Conservation (phyloP, 1,140 invertebrate species). For the Stenopsyche tienmushanensis region DNA sequence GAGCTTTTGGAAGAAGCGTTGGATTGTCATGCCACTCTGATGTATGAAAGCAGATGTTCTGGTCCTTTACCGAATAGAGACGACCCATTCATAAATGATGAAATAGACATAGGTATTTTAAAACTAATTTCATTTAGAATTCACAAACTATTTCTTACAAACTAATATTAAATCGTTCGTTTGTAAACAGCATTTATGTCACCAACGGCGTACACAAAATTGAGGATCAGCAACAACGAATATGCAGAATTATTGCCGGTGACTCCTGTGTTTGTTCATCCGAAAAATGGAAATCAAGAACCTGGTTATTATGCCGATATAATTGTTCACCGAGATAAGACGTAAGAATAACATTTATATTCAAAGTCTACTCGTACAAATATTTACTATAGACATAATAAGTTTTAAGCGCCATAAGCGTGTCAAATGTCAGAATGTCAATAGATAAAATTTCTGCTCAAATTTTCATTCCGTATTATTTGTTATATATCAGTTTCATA, state of each 20-base stretch:
- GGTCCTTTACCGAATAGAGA: constrained; percentile 52
- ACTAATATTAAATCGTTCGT: not conserved
- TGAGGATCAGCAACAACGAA: constrained; percentile 49
- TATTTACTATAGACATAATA: too few relatives aligned
- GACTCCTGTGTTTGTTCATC: constrained; percentile 60
- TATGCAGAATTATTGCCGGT: constrained; percentile 57
- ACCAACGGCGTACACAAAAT: constrained; percentile 56
- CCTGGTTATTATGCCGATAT: constrained; percentile 64
- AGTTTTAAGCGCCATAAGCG: too few relatives aligned
- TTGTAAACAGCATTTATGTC: constrained; percentile 59
- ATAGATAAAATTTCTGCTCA: not conserved
- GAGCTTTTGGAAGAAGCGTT: constrained; percentile 58
- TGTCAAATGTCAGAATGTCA: too few relatives aligned
- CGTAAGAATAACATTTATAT: constrained; percentile 47
- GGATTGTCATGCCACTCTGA: constrained; percentile 54
- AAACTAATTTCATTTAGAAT: not conserved
- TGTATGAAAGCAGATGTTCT: constrained; percentile 60
- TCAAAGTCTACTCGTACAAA: too few relatives aligned
- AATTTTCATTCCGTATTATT: not conserved
- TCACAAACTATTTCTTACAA: not conserved
- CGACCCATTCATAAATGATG: constrained; percentile 58
- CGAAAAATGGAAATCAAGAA: constrained; percentile 54
- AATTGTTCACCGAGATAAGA: constrained; percentile 60
- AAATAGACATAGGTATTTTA: constrained; percentile 59
- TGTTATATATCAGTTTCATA: not conserved